These are phyloP conservation scores for Perca schrenkii DNA, from an alignment of 2,113 vertebrate species.

Conservation along the genomic window DNA sequence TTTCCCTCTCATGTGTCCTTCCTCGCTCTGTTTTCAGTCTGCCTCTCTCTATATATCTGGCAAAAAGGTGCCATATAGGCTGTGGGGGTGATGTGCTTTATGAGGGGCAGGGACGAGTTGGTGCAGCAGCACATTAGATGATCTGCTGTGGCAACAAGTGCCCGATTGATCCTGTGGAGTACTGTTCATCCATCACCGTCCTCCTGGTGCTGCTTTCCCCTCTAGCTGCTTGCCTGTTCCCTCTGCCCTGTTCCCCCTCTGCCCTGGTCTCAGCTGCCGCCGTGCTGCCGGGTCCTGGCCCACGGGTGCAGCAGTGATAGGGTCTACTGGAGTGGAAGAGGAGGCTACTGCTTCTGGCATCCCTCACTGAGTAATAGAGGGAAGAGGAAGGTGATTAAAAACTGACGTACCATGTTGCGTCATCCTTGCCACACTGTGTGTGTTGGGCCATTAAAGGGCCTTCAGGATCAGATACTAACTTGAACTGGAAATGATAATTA, in stretches of 20 bases:
- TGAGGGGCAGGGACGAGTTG: conserved; percentile 20
- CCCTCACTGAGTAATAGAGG: conserved; percentile 24
- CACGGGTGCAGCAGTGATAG: conserved; percentile 47
- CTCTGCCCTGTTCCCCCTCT: conserved; percentile 18
- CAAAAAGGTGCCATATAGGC: conserved; percentile 19
- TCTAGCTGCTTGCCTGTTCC: conserved; percentile 43
- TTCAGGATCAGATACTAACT: conserved; percentile 7
- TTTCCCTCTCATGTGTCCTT: conserved; percentile 27
- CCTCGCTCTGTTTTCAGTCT: conserved; percentile 17
- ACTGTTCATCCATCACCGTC: conserved; percentile 75
- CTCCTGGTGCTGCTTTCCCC: conserved; percentile 50
- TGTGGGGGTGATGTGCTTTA: conserved; percentile 34
- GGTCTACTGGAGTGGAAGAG: conserved; percentile 71
- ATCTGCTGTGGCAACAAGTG: conserved; percentile 69
- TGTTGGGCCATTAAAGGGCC: conserved; percentile 37
- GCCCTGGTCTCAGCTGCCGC: conserved; percentile 62
- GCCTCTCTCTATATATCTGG: conserved; percentile 30
- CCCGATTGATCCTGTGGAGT: conserved; percentile 77
- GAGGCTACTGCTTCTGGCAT: conserved; percentile 38
- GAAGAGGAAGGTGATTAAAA: conserved; percentile 67
- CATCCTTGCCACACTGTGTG: conserved; percentile 48
- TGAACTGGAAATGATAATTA: conserved; percentile 17
- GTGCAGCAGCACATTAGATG: conserved; percentile 54
- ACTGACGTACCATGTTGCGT: conserved; percentile 40
- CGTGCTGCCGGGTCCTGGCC: conserved; percentile 40